Base-by-base conservation (phyloP, 2,888 invertebrate genomes). In the Trissolcus brochymenae region DNA sequence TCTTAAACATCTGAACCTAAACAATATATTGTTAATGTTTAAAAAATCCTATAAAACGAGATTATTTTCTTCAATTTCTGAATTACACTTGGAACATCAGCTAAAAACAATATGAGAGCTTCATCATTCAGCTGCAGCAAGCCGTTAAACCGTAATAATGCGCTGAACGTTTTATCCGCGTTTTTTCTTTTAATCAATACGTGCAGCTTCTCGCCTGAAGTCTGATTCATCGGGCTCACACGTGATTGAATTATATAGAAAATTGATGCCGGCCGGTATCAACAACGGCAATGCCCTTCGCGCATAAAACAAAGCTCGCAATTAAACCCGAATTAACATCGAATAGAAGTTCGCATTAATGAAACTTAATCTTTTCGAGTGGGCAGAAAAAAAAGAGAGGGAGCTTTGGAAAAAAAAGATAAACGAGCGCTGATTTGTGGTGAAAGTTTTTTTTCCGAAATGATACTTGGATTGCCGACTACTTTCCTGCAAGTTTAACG, bases 171-270 rank as follows among this genome's bases (percentile, higher is more conserved):
- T 72, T 72, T 64, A 51, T 51, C 59, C 40, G 25, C 46, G 54
- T 72, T 43, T 61, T 64, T 64, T 35, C 59, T 35, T 35, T 64
- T 29, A 72, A 72, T 73, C 72, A 59, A 60, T 65, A 41, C 60
- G 53, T 65, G 16, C 17, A 11, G 51, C 54, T 40, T 73, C 55
- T 56, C 64, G 49, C 19, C 25, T 25, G 11, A 17, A 46, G 53
- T 65, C 61, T 55, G 73, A 61, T 66, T 65, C 73, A 65, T 65
- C 59, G 43, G 53, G 51, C 43, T 65, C 59, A 41, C 41, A 50
- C 55, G 55, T 65, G 65, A 73, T 73, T 73, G 60, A 73, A 73
- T 73, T 73, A 73, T 60, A 60, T 66, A 21, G 65, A 53, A 73
- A 66, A 73, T 66, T 65, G 72, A 72, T 72, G 35, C 50, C 29